These are phyloP conservation scores for Strix aluco DNA, from an alignment of 2,113 vertebrate species.

Conservation along the genomic window DNA sequence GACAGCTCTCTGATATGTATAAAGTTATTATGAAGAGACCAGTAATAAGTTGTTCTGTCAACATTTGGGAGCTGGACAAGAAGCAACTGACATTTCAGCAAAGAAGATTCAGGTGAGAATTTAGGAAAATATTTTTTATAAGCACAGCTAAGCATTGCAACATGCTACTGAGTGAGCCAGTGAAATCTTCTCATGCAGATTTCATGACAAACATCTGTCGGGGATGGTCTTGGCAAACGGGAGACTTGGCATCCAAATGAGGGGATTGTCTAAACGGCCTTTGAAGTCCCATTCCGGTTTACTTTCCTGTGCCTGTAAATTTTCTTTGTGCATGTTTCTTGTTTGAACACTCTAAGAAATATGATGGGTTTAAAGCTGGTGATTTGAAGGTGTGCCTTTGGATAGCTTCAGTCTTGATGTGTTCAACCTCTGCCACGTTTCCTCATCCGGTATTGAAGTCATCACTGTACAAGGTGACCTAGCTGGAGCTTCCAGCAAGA, in stretches of 20 bases:
- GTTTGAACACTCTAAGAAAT: not conserved
- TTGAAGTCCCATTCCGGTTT: constrained; percentile 12
- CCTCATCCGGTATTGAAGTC: not conserved
- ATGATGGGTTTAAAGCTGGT: not conserved
- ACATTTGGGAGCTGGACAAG: not conserved
- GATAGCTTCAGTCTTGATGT: not conserved
- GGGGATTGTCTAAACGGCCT: not conserved
- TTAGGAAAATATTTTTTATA: not conserved
- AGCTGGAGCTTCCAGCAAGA: not conserved
- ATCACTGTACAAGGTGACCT: not conserved
- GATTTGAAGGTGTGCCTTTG: not conserved
- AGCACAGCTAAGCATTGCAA: not conserved
- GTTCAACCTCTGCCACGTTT: not conserved
- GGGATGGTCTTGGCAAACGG: not conserved
- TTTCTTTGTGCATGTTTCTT: not conserved
- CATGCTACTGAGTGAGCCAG: not conserved
- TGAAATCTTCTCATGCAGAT: not conserved
- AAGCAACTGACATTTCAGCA: not conserved
- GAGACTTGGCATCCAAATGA: not conserved
- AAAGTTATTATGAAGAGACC: not conserved
- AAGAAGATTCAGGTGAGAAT: constrained; percentile 18
- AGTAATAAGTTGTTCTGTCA: not conserved
- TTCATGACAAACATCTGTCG: not conserved
- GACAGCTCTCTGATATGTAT: not conserved
- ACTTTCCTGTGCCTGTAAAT: constrained; percentile 5